phyloP scores from a whole-genome alignment of 2,797 vertebrate species.

The Amblyraja radiata region DNA sequence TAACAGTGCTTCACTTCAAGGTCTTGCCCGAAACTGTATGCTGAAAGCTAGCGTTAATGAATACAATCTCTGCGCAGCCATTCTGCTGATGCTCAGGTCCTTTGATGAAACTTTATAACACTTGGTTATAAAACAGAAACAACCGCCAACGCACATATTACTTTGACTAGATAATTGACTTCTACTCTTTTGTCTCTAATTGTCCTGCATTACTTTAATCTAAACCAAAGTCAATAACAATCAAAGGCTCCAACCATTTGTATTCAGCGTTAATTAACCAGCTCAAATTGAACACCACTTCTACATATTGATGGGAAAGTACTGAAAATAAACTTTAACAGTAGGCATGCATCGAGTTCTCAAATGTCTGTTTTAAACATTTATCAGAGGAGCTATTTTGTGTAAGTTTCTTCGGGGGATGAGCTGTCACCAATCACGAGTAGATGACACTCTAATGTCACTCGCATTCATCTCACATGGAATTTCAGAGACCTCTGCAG shows the following conservation, averaged over 20 bases:
- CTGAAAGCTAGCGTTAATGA: not conserved
- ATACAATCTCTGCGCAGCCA: not conserved
- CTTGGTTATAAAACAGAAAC: not conserved
- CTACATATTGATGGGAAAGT: not conserved
- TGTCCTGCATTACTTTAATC: constrained; percentile 1
- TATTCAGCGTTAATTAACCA: not conserved
- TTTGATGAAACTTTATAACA: not conserved
- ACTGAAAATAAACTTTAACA: not conserved
- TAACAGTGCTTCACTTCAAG: too few relatives aligned
- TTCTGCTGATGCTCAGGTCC: not conserved
- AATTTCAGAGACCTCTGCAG: not conserved
- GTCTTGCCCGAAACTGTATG: not conserved
- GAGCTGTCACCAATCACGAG: not conserved
- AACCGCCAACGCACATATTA: not conserved
- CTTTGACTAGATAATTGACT: not conserved
- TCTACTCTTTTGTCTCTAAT: not conserved
- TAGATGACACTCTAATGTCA: not conserved
- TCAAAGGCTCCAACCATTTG: constrained; percentile 22
- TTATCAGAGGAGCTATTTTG: not conserved
- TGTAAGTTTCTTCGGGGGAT: not conserved
- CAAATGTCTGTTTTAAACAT: not conserved
- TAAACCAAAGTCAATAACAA: constrained; percentile 20
- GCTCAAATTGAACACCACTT: constrained; percentile 13
- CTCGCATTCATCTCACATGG: not conserved
- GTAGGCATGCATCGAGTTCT: not conserved